phyloP scores from a whole-genome alignment of 1,140 invertebrate genomes.

The Scaptomyza pallida region DNA sequence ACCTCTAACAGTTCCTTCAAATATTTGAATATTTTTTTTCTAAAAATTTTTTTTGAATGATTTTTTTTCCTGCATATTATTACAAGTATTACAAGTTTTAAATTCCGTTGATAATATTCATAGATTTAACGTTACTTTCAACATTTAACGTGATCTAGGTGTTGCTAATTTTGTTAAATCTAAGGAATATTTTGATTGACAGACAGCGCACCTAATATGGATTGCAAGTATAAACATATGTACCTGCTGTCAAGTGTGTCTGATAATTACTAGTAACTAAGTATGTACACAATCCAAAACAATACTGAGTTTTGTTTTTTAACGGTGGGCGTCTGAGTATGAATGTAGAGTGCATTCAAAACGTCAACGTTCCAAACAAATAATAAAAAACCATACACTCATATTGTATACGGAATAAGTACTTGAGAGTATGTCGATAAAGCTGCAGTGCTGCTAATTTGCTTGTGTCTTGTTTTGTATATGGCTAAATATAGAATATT shows the following conservation, averaged over 20 bases:
- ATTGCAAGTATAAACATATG: too few species aligned
- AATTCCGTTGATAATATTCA: too few species aligned
- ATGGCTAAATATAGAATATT: conserved; percentile 64
- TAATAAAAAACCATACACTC: too few species aligned
- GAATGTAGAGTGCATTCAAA: conserved; percentile 68
- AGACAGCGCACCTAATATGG: conserved; percentile 69
- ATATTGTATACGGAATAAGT: conserved; percentile 17
- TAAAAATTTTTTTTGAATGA: too few species aligned
- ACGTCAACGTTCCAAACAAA: conserved; percentile 32
- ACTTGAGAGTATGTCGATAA: conserved; percentile 14
- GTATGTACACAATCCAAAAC: conserved; percentile 48
- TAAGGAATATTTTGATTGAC: too few species aligned
- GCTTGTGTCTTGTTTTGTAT: background rate
- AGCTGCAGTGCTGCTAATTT: conserved; percentile 52
- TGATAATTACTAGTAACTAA: conserved; percentile 63
- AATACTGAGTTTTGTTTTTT: background rate
- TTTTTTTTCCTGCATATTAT: conserved; percentile 2
- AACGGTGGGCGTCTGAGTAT: conserved; percentile 43
- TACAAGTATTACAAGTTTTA: too few species aligned
- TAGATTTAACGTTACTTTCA: too few species aligned
- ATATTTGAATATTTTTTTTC: too few species aligned
- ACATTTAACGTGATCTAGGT: too few species aligned
- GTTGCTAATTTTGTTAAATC: too few species aligned
- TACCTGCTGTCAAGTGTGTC: conserved; percentile 36
- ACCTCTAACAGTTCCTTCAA: too few species aligned